These are phyloP conservation scores for Drosophila infuscata DNA, from an alignment of 2,888 invertebrate genomes.

Conservation along the genomic window DNA sequence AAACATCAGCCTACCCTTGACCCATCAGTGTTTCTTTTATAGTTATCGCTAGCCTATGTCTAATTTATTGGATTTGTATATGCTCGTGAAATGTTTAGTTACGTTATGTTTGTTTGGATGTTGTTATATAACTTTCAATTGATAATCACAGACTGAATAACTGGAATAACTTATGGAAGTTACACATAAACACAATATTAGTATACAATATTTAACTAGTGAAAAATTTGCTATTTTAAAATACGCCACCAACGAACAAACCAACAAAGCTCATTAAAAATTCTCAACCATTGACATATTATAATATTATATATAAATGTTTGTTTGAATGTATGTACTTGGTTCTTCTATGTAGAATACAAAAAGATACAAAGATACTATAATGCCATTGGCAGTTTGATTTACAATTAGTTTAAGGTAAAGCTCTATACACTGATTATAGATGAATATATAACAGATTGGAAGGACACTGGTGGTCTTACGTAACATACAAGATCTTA, in stretches of 20 bases:
- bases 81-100: slow-evolving; percentile 71
- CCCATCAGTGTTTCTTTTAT: slow-evolving; percentile 66
- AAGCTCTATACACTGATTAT: slow-evolving; percentile 59
- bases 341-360: slow-evolving; percentile 31
- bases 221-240: slow-evolving; percentile 72
- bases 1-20: slow-evolving; percentile 75
- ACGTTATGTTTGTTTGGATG: slow-evolving; percentile 59
- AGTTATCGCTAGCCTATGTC: slow-evolving; percentile 33
- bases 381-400: slow-evolving; percentile 62
- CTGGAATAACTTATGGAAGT: slow-evolving; percentile 75
- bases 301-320: slow-evolving; percentile 1
- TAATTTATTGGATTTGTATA: slow-evolving; percentile 44
- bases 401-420: slow-evolving; percentile 64
- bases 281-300: slow-evolving; percentile 33
- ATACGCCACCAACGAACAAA: slow-evolving; percentile 34
- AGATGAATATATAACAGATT: slow-evolving; percentile 34
- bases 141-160: slow-evolving; percentile 75
- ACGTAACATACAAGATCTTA: slow-evolving; percentile 44
- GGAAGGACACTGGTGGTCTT: slow-evolving; percentile 75
- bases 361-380: slow-evolving; percentile 35
- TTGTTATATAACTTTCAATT: slow-evolving; percentile 61
- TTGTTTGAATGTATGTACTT: slow-evolving; percentile 16
- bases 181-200: slow-evolving; percentile 28
- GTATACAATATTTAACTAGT: slow-evolving; percentile 55
- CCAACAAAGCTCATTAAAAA: slow-evolving; percentile 45